phyloP scores from a whole-genome alignment of 2,888 invertebrate genomes.

The Hoplodrina ambigua region DNA sequence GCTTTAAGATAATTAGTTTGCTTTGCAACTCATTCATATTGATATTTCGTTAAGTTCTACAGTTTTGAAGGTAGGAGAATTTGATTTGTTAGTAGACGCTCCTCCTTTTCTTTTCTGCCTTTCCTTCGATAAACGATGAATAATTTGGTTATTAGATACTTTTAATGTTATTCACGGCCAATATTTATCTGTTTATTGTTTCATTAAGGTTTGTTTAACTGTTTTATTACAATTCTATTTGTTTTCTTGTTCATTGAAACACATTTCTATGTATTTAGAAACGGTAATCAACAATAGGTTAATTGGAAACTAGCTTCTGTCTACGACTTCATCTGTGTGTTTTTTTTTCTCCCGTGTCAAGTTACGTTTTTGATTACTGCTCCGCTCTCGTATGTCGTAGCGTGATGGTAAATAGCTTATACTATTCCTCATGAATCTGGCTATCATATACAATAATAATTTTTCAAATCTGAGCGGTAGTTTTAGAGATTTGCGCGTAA shows the following conservation, averaged over 20 bases:
- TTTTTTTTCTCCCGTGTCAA: no score
- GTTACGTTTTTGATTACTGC: no score
- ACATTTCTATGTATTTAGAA: slow-evolving; percentile 16
- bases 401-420: no score
- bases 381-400: no score
- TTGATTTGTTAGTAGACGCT: slow-evolving; percentile 2
- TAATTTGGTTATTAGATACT: slow-evolving; percentile 15
- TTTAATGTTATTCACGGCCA: slow-evolving; percentile 14
- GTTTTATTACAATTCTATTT: slow-evolving; percentile 4
- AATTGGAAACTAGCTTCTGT: slow-evolving; percentile 1
- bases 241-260: slow-evolving; percentile 15
- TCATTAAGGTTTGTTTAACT: slow-evolving; percentile 5
- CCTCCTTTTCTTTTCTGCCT: neutral
- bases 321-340: no score
- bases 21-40: slow-evolving; percentile 64
- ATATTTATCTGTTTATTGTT: slow-evolving; percentile 11
- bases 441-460: no score
- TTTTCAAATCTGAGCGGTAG: no score
- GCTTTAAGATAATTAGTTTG: slow-evolving; percentile 86
- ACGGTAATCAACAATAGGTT: slow-evolving; percentile 10
- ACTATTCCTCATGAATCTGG: no score
- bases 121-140: slow-evolving; percentile 21
- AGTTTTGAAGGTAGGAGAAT: slow-evolving; percentile 3
- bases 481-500: no score
- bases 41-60: slow-evolving; percentile 57